A percentile compares a stretch with the other conserved stretches of the same genome.
Evolutionary conservation across 2,797 vertebrate genomes (phyloP).

Genomic region (Benthosema pterotum): DNA sequence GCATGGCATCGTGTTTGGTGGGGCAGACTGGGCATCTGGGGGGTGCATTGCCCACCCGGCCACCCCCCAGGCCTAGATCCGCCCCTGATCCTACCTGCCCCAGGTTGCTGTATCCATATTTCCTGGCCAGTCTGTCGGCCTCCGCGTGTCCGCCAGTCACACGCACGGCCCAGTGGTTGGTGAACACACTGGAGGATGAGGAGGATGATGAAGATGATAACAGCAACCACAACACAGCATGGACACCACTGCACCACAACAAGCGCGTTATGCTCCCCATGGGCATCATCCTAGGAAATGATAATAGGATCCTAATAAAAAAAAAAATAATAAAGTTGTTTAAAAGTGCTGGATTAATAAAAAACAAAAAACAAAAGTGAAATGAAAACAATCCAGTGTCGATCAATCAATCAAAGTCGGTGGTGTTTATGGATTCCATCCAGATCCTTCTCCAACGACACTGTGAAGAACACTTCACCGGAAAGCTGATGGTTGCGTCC

Average conservation of each 20-base stretch:
- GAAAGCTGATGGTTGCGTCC: too few species aligned
- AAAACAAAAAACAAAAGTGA: too few species aligned
- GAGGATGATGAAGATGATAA: neutral
- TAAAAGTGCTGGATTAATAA: neutral
- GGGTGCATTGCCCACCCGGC: too few species aligned
- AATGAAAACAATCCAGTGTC: too few species aligned
- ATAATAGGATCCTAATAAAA: neutral
- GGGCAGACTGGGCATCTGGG: too few species aligned
- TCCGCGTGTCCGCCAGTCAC: conserved; percentile 80
- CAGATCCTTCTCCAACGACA: too few species aligned
- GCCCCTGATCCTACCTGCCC: conserved; percentile 87
- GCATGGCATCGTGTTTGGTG: too few species aligned
- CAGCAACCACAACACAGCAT: conserved; percentile 28
- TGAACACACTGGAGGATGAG: conserved; percentile 69
- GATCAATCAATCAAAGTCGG: too few species aligned
- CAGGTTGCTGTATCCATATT: conserved; percentile 88
- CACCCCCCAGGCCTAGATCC: too few species aligned
- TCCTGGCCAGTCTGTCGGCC: conserved; percentile 83
- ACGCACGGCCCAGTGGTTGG: conserved; percentile 92
- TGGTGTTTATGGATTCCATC: too few species aligned
- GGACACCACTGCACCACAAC: conserved; percentile 42
- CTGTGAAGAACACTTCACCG: too few species aligned
- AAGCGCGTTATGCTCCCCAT: conserved; percentile 49
- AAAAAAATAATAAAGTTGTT: neutral
- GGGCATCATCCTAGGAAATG: neutral